Evolutionary conservation across 2,888 invertebrate species (phyloP).

Genomic region (Hanleya hanleyi): DNA sequence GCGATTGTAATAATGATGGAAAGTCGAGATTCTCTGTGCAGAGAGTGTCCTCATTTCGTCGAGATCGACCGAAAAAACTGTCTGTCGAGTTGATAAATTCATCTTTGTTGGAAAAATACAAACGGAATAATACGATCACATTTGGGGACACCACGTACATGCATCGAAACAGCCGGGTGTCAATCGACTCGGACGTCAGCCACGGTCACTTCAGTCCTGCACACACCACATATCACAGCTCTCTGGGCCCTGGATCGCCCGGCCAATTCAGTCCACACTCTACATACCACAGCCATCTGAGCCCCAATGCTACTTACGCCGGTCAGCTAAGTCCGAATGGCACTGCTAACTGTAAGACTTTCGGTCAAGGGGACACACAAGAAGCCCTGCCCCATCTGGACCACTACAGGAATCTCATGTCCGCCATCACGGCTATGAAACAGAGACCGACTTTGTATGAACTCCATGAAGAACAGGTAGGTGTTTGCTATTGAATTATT

Average conservation of each 20-base stretch:
- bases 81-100: neutral
- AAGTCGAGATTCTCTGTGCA: neutral
- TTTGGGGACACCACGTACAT: neutral
- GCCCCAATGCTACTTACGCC: slow-evolving; percentile 67
- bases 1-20: neutral
- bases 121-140: neutral
- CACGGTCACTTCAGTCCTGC: neutral
- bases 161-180: neutral
- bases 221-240: neutral
- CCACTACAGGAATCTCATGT: slow-evolving; percentile 63
- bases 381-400: slow-evolving; percentile 65
- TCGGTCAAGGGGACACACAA: slow-evolving; percentile 53
- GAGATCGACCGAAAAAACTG: neutral
- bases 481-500: too few relatives aligned
- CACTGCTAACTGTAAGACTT: slow-evolving; percentile 46
- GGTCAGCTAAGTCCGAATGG: slow-evolving; percentile 50
- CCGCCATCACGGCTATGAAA: slow-evolving; percentile 62
- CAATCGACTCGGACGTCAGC: neutral
- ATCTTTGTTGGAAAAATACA: neutral
- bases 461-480: slow-evolving; percentile 71
- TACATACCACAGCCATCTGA: neutral
- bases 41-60: neutral
- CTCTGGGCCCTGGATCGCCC: neutral
- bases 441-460: slow-evolving; percentile 72
- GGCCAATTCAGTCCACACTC: neutral